Conservation (phyloP, 2,113 vertebrate species). For the Trinectes maculatus region DNA sequence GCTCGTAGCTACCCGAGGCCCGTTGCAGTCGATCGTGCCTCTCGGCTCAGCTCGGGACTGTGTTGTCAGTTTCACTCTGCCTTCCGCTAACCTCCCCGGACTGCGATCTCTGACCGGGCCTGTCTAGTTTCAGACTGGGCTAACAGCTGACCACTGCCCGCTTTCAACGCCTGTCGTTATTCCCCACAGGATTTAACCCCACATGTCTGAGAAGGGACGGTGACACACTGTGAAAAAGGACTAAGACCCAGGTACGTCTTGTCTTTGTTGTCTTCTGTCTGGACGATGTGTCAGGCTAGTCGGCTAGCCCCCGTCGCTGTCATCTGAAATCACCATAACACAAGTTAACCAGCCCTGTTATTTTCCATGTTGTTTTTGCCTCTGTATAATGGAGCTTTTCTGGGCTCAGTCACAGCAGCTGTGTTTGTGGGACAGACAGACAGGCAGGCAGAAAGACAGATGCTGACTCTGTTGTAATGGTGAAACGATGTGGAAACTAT, state of each 20-base stretch:
- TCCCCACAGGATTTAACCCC: conserved; percentile 50
- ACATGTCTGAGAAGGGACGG: conserved; percentile 54
- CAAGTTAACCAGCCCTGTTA: neutral
- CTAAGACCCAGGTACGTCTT: conserved; percentile 69
- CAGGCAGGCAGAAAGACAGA: conserved; percentile 10
- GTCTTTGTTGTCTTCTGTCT: conserved; percentile 76
- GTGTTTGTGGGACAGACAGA: conserved; percentile 42
- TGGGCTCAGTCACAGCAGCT: conserved; percentile 35
- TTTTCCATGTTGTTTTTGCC: neutral
- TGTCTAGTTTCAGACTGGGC: conserved; percentile 11
- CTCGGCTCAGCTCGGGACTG: conserved; percentile 66
- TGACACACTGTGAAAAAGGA: conserved; percentile 61
- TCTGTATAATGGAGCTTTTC: neutral
- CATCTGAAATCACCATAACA: neutral
- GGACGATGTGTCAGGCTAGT: conserved; percentile 46
- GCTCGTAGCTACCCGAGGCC: conserved; percentile 70
- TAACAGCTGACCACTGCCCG: neutral
- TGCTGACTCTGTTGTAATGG: conserved; percentile 50
- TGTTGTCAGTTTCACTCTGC: conserved; percentile 78
- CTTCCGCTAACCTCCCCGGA: conserved; percentile 55
- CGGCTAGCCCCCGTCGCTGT: conserved; percentile 34
- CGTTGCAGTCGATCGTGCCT: conserved; percentile 62
- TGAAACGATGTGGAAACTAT: conserved; percentile 54
- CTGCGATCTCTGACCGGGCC: conserved; percentile 54
- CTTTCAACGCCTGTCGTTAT: conserved; percentile 28